A percentile compares a stretch with the other conserved stretches of the same genome.
Evolutionary conservation across 2,888 invertebrate genomes (phyloP).

Genomic region (Chrysina gloriosa): DNA sequence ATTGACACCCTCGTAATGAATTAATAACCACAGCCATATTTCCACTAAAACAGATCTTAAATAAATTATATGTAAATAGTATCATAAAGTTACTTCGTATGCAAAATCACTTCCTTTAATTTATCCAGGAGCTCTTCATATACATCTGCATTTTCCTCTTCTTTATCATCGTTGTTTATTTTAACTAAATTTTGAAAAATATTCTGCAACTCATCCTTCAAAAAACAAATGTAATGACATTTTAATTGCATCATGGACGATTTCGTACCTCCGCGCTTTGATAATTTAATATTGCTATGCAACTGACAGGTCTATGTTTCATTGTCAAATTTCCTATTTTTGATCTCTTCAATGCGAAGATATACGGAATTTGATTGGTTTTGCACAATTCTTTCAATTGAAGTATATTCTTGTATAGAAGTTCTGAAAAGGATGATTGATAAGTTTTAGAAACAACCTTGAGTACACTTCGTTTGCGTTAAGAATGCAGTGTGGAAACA

Average conservation of each 20-base stretch:
- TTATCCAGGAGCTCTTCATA: slow-evolving; percentile 10
- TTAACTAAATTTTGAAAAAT: slow-evolving; percentile 7
- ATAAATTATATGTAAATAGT: too few relatives aligned
- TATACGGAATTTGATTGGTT: slow-evolving; percentile 68
- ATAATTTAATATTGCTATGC: slow-evolving; percentile 72
- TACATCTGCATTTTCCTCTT: background rate
- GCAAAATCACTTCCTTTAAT: slow-evolving; percentile 12
- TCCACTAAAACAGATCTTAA: too few relatives aligned
- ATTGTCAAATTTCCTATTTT: slow-evolving; percentile 69
- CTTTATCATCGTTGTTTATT: background rate
- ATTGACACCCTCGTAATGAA: too few relatives aligned
- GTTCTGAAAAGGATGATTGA: slow-evolving; percentile 65
- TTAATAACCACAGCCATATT: too few relatives aligned
- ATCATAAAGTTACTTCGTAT: too few relatives aligned
- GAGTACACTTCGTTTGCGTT: too few relatives aligned
- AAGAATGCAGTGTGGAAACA: too few relatives aligned
- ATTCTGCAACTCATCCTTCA: slow-evolving; percentile 17
- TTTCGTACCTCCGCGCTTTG: slow-evolving; percentile 69
- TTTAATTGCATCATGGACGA: background rate
- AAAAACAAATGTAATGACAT: slow-evolving; percentile 4
- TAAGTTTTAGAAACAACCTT: too few relatives aligned
- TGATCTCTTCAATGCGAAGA: slow-evolving; percentile 70
- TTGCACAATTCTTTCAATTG: slow-evolving; percentile 67
- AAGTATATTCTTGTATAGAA: slow-evolving; percentile 69
- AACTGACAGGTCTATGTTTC: slow-evolving; percentile 72